phyloP scores from a whole-genome alignment of 1,140 invertebrate species.

The Conopomorpha cramerella region DNA sequence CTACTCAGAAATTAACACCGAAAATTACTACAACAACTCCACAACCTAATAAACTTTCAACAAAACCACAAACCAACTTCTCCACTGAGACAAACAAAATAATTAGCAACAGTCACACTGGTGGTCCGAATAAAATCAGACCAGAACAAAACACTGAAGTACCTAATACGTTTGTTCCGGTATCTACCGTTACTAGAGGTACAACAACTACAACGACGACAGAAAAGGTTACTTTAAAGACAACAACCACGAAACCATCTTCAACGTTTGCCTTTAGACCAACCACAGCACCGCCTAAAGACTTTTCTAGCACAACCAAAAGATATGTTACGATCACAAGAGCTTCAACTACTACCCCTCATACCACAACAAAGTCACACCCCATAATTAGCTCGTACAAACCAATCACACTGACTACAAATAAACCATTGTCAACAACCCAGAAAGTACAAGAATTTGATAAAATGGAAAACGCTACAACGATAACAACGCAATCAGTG shows the following conservation, averaged over 20 bases:
- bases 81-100: conserved; percentile 5
- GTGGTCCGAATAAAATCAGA: too few species aligned
- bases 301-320: conserved; percentile 9
- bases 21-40: conserved; percentile 13
- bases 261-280: too few species aligned
- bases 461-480: conserved; percentile 35
- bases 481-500: conserved; percentile 43
- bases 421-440: conserved; percentile 10
- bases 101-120: conserved; percentile 5
- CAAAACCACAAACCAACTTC: conserved; percentile 7
- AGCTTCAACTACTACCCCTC: conserved; percentile 8
- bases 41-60: background rate
- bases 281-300: too few species aligned
- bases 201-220: conserved; percentile 17
- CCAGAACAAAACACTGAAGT: too few species aligned
- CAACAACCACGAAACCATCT: too few species aligned
- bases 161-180: conserved; percentile 22
- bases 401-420: conserved; percentile 13
- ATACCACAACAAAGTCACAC: conserved; percentile 6
- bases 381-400: conserved; percentile 11
- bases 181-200: conserved; percentile 20
- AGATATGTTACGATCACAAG: conserved; percentile 6
- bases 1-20: conserved; percentile 13
- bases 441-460: conserved; percentile 16
- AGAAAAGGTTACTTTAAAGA: conserved; percentile 11